A percentile compares a stretch with the other conserved stretches of the same genome.
phyloP scores from a whole-genome alignment of 2,888 invertebrate genomes.

The Orchesella flavescens region DNA sequence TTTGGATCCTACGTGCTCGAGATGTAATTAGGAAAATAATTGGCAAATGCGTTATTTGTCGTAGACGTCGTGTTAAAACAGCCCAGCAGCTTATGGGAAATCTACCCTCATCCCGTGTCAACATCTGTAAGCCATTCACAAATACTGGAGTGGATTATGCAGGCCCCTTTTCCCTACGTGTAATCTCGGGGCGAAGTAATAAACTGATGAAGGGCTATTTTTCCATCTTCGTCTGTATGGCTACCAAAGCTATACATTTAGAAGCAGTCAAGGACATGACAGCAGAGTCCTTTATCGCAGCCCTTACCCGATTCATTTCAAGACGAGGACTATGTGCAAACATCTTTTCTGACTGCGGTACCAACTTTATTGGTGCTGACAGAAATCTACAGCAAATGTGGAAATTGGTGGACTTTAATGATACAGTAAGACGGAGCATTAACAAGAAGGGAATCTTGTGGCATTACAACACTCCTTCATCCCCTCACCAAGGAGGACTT shows the following conservation, averaged over 20 bases:
- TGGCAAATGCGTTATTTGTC: constrained; percentile 31
- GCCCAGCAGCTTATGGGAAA: constrained; percentile 23
- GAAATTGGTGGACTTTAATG: background rate
- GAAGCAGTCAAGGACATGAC: background rate
- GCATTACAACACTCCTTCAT: constrained; percentile 73
- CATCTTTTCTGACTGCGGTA: constrained; percentile 9
- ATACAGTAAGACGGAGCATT: background rate
- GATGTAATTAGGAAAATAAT: background rate
- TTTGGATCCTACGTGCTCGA: constrained; percentile 39
- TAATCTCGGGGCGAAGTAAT: background rate
- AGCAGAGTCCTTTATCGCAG: constrained; percentile 47
- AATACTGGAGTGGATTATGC: constrained; percentile 38
- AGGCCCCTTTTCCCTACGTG: constrained; percentile 12
- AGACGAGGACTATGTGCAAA: background rate
- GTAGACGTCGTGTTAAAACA: background rate
- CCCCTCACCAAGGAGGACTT: constrained; percentile 73
- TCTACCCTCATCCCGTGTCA: constrained; percentile 10
- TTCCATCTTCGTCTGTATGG: constrained; percentile 17
- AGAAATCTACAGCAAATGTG: background rate
- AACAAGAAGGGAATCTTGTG: constrained; percentile 69
- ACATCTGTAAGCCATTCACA: background rate
- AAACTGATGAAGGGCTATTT: background rate
- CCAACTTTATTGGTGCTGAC: constrained; percentile 25
- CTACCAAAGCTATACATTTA: constrained; percentile 18
- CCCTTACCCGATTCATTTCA: background rate